Conservation (phyloP, 2,888 invertebrate species). For the Syrphus vitripennis region DNA sequence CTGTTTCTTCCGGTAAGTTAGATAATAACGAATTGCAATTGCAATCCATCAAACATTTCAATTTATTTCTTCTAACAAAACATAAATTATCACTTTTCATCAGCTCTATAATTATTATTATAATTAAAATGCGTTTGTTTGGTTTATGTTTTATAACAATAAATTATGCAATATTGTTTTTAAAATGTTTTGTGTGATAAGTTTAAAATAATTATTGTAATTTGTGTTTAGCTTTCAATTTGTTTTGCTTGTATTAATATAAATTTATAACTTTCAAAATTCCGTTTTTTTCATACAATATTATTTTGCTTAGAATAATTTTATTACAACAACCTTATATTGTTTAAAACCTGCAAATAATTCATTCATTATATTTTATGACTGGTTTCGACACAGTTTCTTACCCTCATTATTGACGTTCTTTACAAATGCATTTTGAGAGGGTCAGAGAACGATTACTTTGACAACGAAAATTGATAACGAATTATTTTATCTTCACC, state of each 20-base stretch:
- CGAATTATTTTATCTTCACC: too few species aligned
- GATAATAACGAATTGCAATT: background rate
- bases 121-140: background rate
- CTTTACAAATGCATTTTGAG: too few species aligned
- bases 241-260: background rate
- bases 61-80: conserved; percentile 8
- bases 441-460: too few species aligned
- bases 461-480: too few species aligned
- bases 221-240: conserved; percentile 50
- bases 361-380: too few species aligned
- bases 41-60: background rate
- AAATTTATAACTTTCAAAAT: background rate
- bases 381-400: too few species aligned
- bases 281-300: background rate
- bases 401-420: too few species aligned
- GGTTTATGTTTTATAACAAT: background rate
- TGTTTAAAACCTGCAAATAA: too few species aligned
- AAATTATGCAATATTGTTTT: background rate
- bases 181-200: conserved; percentile 9
- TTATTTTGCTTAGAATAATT: background rate
- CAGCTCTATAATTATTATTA: background rate
- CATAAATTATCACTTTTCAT: conserved; percentile 24
- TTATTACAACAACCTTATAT: too few species aligned
- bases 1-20: conserved; percentile 76
- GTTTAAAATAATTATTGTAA: background rate